Evolutionary conservation across 2,888 invertebrate genomes (phyloP), one percentile per base, ranked within the genome.

Genomic region (Lasioglossum malachurum): DNA sequence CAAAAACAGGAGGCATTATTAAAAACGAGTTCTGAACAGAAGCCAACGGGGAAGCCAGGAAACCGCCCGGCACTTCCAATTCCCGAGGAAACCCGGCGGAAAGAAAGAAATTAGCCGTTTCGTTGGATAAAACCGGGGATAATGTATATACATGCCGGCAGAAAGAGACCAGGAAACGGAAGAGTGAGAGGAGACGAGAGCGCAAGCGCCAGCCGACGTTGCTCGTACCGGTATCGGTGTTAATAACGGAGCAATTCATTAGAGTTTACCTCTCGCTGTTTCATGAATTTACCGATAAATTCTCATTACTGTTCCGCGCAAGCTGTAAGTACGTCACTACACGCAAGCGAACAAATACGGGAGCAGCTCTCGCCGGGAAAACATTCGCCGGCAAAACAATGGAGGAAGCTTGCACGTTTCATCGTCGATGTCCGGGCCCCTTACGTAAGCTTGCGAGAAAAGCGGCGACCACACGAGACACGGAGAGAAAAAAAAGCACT

Each of bases 21-120:
- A 92, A 91, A 91, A 91, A 87, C 84, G 75, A 89, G 82, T 91
- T 91, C 86, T 89, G 91, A 92, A 91, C 86, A 84, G 80, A 85
- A 86, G 90, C 90, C 89, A 91, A 89, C 75, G 71, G 67, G 67
- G 67, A 67, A 83, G 67, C 79, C 38, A 44, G 72, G 79, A 76
- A 78, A 83, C 75, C 84, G 38, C 41, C 35, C 31, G 77, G 57
- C 44, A 67, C 73, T 83, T 82, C 64, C 57, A 44, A 49, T 16
- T 74, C 41, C 35, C 57, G 7, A 31, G 53, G 71, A 72, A 64
- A 77, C 64, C 53, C 53, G 53, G 14, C 49, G 71, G 27, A 72
- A 64, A 75, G 75, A 72, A 75, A 80, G 78, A 72, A 82, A 86
- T 83, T 80, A 79, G 64, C 73, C 83, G 80, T 86, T 75, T 75